Percentiles rank a stretch among this genome's conserved stretches.
These are phyloP conservation scores for Mesembrinibis cayennensis DNA, from an alignment of 2,113 vertebrate genomes.

Conservation along the genomic window DNA sequence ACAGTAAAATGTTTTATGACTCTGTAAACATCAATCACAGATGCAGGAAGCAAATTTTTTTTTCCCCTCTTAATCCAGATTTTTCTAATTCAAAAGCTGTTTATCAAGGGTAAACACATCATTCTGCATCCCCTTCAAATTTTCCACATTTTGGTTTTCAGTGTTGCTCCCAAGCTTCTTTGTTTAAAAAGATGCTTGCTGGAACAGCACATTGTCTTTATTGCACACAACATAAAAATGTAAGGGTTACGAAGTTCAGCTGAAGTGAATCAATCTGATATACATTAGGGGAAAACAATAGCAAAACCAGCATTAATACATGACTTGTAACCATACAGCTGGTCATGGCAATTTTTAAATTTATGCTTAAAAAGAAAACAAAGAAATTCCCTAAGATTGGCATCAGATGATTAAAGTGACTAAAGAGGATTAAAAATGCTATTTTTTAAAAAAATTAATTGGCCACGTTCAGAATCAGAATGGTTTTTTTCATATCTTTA, in stretches of 20 bases:
- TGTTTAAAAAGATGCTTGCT: not conserved
- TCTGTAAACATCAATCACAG: conserved; percentile 42
- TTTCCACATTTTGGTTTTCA: not conserved
- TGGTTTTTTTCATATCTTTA: not conserved
- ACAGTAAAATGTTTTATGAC: not conserved
- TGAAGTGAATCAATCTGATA: not conserved
- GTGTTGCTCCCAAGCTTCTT: not conserved
- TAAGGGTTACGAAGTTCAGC: not conserved
- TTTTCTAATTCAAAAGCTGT: conserved; percentile 57
- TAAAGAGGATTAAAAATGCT: not conserved
- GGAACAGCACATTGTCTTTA: not conserved
- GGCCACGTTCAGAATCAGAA: not conserved
- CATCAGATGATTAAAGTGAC: not conserved
- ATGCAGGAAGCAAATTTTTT: not conserved
- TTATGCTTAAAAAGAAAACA: not conserved
- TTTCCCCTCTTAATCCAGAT: not conserved
- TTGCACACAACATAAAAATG: not conserved
- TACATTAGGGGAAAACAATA: not conserved
- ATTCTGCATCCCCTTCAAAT: not conserved
- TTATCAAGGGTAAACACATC: conserved; percentile 10
- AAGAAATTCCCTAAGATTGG: not conserved
- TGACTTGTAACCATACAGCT: not conserved
- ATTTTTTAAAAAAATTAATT: not conserved
- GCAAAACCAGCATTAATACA: not conserved
- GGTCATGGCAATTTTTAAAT: not conserved